Conservation (phyloP, 1,140 invertebrate species). For the Gryllus bimaculatus region DNA sequence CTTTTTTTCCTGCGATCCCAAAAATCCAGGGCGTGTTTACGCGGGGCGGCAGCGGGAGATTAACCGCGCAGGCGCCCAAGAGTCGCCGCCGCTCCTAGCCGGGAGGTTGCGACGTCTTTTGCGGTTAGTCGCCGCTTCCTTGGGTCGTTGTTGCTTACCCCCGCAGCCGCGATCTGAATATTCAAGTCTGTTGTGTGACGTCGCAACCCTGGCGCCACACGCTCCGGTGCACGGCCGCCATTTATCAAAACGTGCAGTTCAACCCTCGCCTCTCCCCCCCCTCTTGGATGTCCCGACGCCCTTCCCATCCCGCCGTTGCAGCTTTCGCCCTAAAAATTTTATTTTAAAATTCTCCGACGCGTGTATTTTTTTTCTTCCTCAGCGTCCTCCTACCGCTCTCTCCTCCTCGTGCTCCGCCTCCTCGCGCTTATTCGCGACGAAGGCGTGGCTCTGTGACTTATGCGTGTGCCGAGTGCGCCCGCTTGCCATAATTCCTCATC, state of each 20-base stretch:
- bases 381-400: no score
- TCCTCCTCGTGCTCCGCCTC: neutral
- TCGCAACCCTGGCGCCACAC: neutral
- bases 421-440: neutral
- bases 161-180: neutral
- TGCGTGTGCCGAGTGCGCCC: neutral
- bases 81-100: no score
- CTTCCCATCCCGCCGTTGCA: neutral
- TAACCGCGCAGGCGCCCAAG: neutral
- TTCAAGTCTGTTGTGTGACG: slow-evolving; percentile 1
- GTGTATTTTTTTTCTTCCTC: no score
- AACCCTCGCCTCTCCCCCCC: neutral
- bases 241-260: neutral
- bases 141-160: neutral
- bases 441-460: neutral
- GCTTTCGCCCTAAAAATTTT: neutral
- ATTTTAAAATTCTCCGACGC: neutral
- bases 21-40: no score
- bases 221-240: neutral
- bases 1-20: no score
- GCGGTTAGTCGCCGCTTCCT: neutral
- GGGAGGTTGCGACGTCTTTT: neutral
- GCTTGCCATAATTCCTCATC: neutral
- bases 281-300: neutral
- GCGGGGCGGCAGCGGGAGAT: neutral